phyloP scores from a whole-genome alignment of 2,888 invertebrate species.

The Sarcophaga carnaria region DNA sequence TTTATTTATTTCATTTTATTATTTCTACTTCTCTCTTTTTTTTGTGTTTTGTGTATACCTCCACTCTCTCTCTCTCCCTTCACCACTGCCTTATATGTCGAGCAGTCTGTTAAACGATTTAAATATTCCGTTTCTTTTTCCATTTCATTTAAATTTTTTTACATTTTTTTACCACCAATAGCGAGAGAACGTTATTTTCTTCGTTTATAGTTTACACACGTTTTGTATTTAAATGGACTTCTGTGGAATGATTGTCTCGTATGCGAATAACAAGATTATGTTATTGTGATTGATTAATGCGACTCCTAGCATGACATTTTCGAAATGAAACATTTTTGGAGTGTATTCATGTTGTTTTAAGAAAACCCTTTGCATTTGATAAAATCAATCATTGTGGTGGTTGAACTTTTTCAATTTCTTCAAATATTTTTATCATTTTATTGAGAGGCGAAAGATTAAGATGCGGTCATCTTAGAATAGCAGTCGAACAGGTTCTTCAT shows the following conservation, averaged over 20 bases:
- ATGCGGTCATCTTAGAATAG: too few species aligned
- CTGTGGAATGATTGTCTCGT: background rate
- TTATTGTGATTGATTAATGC: conserved; percentile 26
- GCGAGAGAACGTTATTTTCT: background rate
- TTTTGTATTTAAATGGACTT: background rate
- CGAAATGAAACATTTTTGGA: background rate
- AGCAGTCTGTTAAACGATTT: background rate
- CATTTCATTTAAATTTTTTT: background rate
- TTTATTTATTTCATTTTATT: conserved; percentile 26
- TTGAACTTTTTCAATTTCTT: too few species aligned
- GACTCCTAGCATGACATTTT: conserved; percentile 1
- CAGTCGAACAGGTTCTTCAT: too few species aligned
- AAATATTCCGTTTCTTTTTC: background rate
- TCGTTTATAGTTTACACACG: background rate
- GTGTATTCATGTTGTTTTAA: background rate
- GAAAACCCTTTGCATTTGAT: background rate
- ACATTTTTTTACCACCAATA: background rate
- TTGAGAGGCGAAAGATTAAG: too few species aligned
- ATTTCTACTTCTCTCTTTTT: background rate
- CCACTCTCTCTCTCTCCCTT: background rate
- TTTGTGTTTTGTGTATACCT: background rate
- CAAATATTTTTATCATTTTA: too few species aligned
- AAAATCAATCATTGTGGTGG: too few species aligned
- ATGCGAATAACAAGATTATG: background rate
- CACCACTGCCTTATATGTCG: background rate